These are phyloP conservation scores for Pyrgus malvae DNA, from an alignment of 2,888 invertebrate species.

Conservation along the genomic window DNA sequence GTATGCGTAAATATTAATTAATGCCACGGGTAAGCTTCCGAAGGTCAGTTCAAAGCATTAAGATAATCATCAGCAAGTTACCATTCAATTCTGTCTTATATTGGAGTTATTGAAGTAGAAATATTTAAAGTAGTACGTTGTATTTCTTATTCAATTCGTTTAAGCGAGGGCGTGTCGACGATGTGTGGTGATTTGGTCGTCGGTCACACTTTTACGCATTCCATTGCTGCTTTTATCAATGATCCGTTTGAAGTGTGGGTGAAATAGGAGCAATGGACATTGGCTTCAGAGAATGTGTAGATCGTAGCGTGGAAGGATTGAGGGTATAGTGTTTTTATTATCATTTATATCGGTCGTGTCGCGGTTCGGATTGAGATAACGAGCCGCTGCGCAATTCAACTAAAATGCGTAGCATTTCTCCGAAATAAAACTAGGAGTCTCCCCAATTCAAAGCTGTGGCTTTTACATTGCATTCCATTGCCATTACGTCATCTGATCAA, in stretches of 20 bases:
- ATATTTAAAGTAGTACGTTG: slow-evolving; percentile 15
- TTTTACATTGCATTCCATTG: background rate
- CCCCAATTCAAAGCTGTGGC: background rate
- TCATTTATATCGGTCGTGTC: slow-evolving; percentile 65
- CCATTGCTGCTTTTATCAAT: slow-evolving; percentile 28
- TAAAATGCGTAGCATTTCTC: slow-evolving; percentile 52
- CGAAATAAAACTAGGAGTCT: slow-evolving; percentile 39
- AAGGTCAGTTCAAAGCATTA: slow-evolving; percentile 62
- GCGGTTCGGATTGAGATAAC: slow-evolving; percentile 62
- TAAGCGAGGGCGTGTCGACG: slow-evolving; percentile 17
- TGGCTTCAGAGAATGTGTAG: slow-evolving; percentile 14
- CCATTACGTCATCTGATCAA: slow-evolving; percentile 9
- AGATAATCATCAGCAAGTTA: slow-evolving; percentile 41
- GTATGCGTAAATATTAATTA: slow-evolving; percentile 74
- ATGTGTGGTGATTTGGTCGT: slow-evolving; percentile 1
- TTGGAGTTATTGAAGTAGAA: slow-evolving; percentile 10
- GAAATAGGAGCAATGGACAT: slow-evolving; percentile 23
- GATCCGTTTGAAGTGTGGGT: slow-evolving; percentile 13
- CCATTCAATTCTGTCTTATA: slow-evolving; percentile 4
- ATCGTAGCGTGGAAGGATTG: slow-evolving; percentile 23
- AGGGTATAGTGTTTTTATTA: slow-evolving; percentile 57
- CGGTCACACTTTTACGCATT: slow-evolving; percentile 13
- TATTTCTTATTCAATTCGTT: slow-evolving; percentile 23
- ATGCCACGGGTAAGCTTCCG: slow-evolving; percentile 66
- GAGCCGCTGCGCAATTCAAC: slow-evolving; percentile 66